Evolutionary conservation across 2,888 invertebrate species (phyloP).

Genomic region (Hemaris fuciformis): DNA sequence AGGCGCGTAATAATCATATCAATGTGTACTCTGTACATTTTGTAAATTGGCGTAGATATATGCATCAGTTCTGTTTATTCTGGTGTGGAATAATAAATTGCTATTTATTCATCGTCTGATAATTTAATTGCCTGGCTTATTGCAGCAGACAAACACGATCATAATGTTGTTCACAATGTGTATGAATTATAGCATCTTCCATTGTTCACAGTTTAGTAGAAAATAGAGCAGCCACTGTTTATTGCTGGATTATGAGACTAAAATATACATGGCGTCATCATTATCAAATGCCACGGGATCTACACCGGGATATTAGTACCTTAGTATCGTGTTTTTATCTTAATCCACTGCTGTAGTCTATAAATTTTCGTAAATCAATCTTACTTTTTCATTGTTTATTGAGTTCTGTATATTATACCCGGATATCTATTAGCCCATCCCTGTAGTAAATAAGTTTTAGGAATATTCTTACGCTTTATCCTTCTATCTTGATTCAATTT

Average conservation of each 20-base stretch:
- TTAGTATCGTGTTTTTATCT: too few relatives aligned
- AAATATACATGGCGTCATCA: too few relatives aligned
- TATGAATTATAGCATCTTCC: not conserved
- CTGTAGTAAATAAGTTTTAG: too few relatives aligned
- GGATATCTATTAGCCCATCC: too few relatives aligned
- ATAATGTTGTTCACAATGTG: not conserved
- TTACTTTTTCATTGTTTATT: too few relatives aligned
- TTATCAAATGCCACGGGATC: too few relatives aligned
- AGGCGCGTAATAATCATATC: not conserved
- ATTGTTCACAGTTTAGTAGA: conserved; percentile 11
- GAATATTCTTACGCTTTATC: too few relatives aligned
- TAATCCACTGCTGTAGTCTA: too few relatives aligned
- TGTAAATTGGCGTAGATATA: not conserved
- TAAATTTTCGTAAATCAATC: too few relatives aligned
- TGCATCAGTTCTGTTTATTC: not conserved
- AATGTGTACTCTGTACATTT: not conserved
- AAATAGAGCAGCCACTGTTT: not conserved
- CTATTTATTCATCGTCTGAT: not conserved
- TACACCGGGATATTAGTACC: too few relatives aligned
- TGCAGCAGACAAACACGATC: not conserved
- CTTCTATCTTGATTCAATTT: too few relatives aligned
- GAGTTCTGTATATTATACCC: too few relatives aligned
- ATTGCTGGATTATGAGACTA: not conserved
- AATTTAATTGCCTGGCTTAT: conserved; percentile 1
- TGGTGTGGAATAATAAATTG: not conserved